A percentile compares a stretch with the other conserved stretches of the same genome.
phyloP scores from a whole-genome alignment of 2,797 vertebrate species.

The Yasuhikotakia modesta region DNA sequence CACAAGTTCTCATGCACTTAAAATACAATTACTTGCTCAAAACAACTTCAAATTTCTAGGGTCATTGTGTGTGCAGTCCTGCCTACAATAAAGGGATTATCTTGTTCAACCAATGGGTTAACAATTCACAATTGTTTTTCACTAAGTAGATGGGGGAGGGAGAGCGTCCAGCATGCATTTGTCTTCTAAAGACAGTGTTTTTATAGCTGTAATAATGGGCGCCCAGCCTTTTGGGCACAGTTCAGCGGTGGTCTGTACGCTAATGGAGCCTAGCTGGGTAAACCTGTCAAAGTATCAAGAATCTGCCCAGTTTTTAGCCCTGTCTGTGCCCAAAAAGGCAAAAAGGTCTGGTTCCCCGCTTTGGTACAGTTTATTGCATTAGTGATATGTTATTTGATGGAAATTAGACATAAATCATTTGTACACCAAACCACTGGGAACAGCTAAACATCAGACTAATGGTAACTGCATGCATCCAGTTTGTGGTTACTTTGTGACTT shows the following conservation, averaged over 20 bases:
- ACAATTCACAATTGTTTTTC: constrained; percentile 43
- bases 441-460: not conserved
- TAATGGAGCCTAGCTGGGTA: constrained; percentile 65
- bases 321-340: not conserved
- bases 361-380: constrained; percentile 1
- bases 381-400: not conserved
- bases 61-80: not conserved
- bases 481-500: not conserved
- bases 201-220: constrained; percentile 73
- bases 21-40: constrained; percentile 4
- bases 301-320: not conserved
- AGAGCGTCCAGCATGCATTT: constrained; percentile 39
- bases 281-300: constrained; percentile 49
- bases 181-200: constrained; percentile 63
- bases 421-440: not conserved
- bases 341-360: not conserved
- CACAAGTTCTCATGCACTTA: not conserved
- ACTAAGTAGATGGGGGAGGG: constrained; percentile 43
- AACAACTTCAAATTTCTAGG: not conserved
- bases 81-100: constrained; percentile 31
- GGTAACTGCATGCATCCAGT: not conserved
- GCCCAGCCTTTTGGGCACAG: constrained; percentile 70
- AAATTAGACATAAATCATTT: not conserved
- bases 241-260: constrained; percentile 66
- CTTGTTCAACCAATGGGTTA: constrained; percentile 19